phyloP scores from a whole-genome alignment of 2,888 invertebrate genomes.

The Digitonthophagus gazella region DNA sequence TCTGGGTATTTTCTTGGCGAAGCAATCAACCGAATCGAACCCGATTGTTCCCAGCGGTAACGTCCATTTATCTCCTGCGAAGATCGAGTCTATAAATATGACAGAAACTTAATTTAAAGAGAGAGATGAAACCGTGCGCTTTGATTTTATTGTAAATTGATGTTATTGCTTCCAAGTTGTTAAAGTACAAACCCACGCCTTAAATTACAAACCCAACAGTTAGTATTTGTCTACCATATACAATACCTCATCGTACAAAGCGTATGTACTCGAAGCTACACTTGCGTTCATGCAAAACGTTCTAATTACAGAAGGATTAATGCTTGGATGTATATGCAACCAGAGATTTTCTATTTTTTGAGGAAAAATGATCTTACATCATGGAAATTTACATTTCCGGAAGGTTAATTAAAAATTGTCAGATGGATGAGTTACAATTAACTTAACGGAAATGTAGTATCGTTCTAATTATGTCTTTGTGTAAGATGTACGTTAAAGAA shows the following conservation, averaged over 20 bases:
- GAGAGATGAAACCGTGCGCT: not conserved
- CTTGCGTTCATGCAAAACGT: not conserved
- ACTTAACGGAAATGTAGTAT: not conserved
- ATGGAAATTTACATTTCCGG: not conserved
- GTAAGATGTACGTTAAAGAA: not conserved
- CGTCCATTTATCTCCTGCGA: not conserved
- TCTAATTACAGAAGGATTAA: not conserved
- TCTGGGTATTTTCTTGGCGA: not conserved
- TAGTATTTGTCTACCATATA: too few relatives aligned
- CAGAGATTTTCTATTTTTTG: not conserved
- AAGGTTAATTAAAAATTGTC: not conserved
- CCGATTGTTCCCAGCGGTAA: not conserved
- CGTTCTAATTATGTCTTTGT: not conserved
- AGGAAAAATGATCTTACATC: not conserved
- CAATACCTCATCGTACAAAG: too few relatives aligned
- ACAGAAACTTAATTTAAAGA: not conserved
- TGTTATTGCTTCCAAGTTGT: not conserved
- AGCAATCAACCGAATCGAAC: not conserved
- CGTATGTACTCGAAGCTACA: too few relatives aligned
- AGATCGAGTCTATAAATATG: not conserved
- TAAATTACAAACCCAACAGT: too few relatives aligned
- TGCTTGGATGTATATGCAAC: not conserved
- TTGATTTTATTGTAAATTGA: not conserved
- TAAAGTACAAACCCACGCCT: not conserved
- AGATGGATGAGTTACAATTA: not conserved